Conservation (phyloP, 2,113 vertebrate genomes). For the Psilopogon haemacephalus region DNA sequence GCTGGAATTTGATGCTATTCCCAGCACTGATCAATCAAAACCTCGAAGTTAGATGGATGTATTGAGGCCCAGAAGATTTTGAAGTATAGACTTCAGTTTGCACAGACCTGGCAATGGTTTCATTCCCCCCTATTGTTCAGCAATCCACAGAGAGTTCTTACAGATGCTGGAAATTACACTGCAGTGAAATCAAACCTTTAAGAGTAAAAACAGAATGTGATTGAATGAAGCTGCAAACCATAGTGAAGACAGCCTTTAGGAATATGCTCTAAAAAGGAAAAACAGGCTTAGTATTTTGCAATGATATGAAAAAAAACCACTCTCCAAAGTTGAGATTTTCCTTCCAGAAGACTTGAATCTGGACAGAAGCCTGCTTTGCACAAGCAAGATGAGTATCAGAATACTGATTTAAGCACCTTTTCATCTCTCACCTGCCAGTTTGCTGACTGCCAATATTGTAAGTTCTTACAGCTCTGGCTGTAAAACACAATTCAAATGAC, state of each 20-base stretch:
- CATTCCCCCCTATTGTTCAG: constrained; percentile 8
- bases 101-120: constrained; percentile 6
- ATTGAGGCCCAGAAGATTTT: constrained; percentile 27
- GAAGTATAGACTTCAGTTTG: not conserved
- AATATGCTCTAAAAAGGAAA: constrained; percentile 36
- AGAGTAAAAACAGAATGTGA: constrained; percentile 53
- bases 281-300: constrained; percentile 24
- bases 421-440: not conserved
- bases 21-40: constrained; percentile 58
- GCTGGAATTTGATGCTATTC: constrained; percentile 57
- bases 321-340: not conserved
- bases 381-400: not conserved
- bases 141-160: constrained; percentile 32
- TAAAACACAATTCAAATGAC: not conserved
- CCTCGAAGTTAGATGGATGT: constrained; percentile 23
- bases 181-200: constrained; percentile 53
- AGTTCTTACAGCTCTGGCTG: not conserved
- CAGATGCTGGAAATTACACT: constrained; percentile 53
- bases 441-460: not conserved
- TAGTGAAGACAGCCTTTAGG: constrained; percentile 48
- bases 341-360: not conserved
- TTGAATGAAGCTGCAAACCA: constrained; percentile 40
- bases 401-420: not conserved
- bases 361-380: not conserved
- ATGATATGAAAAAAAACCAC: not conserved